A percentile compares a stretch with the other conserved stretches of the same genome.
phyloP scores from a whole-genome alignment of 2,888 invertebrate genomes.

The Synanthedon myopaeformis region DNA sequence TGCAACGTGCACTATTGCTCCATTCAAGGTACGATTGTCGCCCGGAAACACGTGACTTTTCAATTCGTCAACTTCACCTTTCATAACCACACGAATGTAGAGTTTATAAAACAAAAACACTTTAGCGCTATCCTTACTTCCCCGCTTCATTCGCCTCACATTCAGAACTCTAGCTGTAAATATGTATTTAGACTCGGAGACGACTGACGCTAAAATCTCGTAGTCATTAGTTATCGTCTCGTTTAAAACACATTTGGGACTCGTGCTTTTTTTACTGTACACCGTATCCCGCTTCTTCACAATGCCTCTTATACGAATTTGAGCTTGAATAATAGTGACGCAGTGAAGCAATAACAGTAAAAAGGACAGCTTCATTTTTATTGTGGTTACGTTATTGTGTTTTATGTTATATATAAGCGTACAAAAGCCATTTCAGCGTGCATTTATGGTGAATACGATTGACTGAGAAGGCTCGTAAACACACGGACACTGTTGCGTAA shows the following conservation, averaged over 20 bases:
- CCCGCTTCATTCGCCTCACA: conserved; percentile 61
- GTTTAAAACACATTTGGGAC: conserved; percentile 62
- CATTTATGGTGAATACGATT: conserved; percentile 33
- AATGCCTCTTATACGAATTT: conserved; percentile 44
- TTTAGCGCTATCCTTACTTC: conserved; percentile 41
- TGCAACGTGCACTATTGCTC: conserved; percentile 57
- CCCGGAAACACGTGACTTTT: conserved; percentile 52
- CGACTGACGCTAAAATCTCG: conserved; percentile 65
- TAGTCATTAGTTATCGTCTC: conserved; percentile 69
- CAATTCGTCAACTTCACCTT: conserved; percentile 53
- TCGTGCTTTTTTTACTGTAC: conserved; percentile 58
- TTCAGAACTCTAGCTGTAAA: conserved; percentile 61
- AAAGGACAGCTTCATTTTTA: conserved; percentile 54
- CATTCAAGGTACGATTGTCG: conserved; percentile 50
- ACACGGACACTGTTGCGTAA: conserved; percentile 50
- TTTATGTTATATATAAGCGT: conserved; percentile 19
- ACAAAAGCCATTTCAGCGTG: conserved; percentile 34
- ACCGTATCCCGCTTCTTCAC: conserved; percentile 51
- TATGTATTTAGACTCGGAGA: conserved; percentile 67
- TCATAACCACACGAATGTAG: conserved; percentile 56
- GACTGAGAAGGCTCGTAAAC: conserved; percentile 41
- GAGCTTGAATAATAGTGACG: conserved; percentile 43
- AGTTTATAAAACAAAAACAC: conserved; percentile 61
- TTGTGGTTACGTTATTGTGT: conserved; percentile 19
- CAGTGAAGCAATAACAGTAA: conserved; percentile 49